These are phyloP conservation scores for Pleuronectes platessa DNA, from an alignment of 2,113 vertebrate genomes.

Conservation along the genomic window DNA sequence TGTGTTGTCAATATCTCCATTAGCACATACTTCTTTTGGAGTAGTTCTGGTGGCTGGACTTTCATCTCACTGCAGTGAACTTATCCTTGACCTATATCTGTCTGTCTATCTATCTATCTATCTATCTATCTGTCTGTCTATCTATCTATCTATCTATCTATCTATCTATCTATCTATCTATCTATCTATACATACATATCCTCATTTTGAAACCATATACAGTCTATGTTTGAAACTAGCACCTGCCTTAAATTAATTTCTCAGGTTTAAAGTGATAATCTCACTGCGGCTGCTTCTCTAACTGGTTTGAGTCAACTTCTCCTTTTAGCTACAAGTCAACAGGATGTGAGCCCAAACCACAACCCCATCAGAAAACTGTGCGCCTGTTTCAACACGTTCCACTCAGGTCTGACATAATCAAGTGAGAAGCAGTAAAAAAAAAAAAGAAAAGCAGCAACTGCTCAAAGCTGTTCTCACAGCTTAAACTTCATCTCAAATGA, in stretches of 20 bases:
- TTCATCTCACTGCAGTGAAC: too few species aligned
- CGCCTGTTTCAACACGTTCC: slow-evolving; percentile 81
- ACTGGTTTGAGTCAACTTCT: slow-evolving; percentile 76
- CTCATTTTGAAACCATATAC: too few species aligned
- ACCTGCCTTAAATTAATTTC: neutral
- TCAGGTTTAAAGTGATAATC: slow-evolving; percentile 26
- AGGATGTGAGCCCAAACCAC: slow-evolving; percentile 85
- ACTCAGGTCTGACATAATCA: slow-evolving; percentile 39
- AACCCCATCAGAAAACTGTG: slow-evolving; percentile 68
- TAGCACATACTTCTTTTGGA: too few species aligned
- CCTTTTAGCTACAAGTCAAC: slow-evolving; percentile 82
- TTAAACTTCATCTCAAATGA: neutral
- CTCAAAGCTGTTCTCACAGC: neutral
- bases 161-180: too few species aligned
- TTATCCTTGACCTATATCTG: too few species aligned
- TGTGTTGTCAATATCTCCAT: too few species aligned
- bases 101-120: too few species aligned
- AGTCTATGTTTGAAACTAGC: too few species aligned
- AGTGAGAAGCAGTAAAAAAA: slow-evolving; percentile 40
- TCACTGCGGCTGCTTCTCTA: slow-evolving; percentile 25
- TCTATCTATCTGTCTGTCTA: too few species aligned
- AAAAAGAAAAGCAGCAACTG: slow-evolving; percentile 27
- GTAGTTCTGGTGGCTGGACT: too few species aligned
- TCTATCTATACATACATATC: too few species aligned
- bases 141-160: too few species aligned